Base-by-base conservation (phyloP, 1,140 invertebrate genomes). In the Ctenoplectra terminalis region DNA sequence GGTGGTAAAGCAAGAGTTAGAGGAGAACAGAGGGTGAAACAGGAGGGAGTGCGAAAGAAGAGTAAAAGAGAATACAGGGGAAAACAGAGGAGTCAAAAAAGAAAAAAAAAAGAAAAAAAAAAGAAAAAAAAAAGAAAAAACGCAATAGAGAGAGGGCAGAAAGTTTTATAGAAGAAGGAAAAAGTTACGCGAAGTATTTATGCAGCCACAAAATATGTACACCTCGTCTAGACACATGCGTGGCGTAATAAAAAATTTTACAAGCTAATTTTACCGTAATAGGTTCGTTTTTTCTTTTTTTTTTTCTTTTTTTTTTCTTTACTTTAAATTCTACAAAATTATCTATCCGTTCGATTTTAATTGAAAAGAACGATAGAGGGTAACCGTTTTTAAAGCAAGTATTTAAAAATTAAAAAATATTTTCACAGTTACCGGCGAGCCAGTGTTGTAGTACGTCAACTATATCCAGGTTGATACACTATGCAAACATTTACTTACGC, bases 161-260 rank as follows among this genome's bases (percentile, higher is more conserved):
- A 46, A 63, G 69, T 72, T 80, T 69, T 43, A 48, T 37, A 50
- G 56, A 76, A 76, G 84, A 77, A 85, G 48, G 20, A 50, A 81
- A 52, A 52, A 74, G 73, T 82, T 72, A 69, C 52, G 58, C 63
- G 29, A 81, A 81, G 58, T 85, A 82, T 85, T 82, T 85, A 58
- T 78, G 29, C 70, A 60, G 56, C n/a, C 52, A 48, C 43, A 69
- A n/a, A 34, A 69, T 50, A 50, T 4, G 9, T 5, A 6, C 11
- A 3, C 5, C 20, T 50, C 7, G 46, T 23, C 66, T 15, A 50
- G 26, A 64, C 37, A n/a, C 23, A 2, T 17, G 13, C 8, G 13
- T 8, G n/a, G 61, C 5, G n/a, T 40, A n/a, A 61, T 13, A 37
- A 9, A 26, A 8, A n/a, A 26, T 40, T 40, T 63, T 1, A 0